Percentiles rank a stretch among this genome's conserved stretches.
These are phyloP conservation scores for Physocephala rufipes DNA, from an alignment of 2,888 invertebrate species.

Conservation along the genomic window DNA sequence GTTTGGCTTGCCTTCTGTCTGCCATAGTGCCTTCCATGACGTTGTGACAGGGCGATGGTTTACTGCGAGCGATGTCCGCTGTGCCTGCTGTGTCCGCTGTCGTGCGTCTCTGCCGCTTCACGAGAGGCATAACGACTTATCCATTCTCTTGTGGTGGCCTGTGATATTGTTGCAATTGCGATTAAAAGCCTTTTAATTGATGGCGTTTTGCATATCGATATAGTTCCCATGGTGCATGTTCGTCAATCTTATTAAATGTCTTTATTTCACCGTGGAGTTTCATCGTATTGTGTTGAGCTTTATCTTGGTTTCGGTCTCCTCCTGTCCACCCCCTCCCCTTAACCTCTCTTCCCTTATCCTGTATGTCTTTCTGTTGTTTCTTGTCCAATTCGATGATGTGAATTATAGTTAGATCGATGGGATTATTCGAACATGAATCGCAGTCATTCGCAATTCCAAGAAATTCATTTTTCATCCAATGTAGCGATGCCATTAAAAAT, in stretches of 20 bases:
- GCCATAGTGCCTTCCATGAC: background rate
- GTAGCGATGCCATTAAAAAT: too few relatives aligned
- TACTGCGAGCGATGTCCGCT: too few relatives aligned
- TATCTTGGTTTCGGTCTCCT: background rate
- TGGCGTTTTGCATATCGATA: conserved; percentile 16
- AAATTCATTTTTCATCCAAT: too few relatives aligned
- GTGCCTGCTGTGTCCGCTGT: too few relatives aligned
- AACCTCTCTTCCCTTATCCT: background rate
- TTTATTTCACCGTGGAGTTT: conserved; percentile 13
- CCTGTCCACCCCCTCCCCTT: background rate
- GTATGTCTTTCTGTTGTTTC: background rate
- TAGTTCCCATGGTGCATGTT: conserved; percentile 8
- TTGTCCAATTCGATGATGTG: background rate
- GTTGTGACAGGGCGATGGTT: too few relatives aligned
- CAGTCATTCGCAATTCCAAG: too few relatives aligned
- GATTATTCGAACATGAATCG: too few relatives aligned
- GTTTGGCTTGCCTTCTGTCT: background rate
- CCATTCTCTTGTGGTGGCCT: too few relatives aligned
- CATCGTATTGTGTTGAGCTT: conserved; percentile 5
- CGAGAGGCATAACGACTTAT: too few relatives aligned
- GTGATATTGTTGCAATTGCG: conserved; percentile 3
- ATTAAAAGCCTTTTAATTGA: conserved; percentile 23
- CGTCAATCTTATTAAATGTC: conserved; percentile 19
- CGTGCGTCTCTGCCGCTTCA: too few relatives aligned
- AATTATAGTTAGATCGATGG: too few relatives aligned